Evolutionary conservation across 2,888 invertebrate species (phyloP).

Genomic region (Oxystoma pomonae): DNA sequence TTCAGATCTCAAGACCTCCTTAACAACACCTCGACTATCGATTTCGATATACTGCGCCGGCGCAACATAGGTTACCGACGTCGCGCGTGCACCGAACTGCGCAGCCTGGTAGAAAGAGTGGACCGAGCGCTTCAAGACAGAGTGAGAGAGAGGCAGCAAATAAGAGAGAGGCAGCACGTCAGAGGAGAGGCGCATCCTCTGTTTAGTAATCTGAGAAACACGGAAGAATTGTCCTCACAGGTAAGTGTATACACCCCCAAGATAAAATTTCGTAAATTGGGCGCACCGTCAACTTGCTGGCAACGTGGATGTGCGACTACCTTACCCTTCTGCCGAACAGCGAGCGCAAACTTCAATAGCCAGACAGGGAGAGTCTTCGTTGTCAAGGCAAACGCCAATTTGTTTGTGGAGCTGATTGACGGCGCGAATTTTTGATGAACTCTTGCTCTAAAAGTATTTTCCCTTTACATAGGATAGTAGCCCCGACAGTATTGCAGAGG

Average conservation of each 20-base stretch:
- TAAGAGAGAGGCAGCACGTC: conserved; percentile 46
- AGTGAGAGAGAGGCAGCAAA: conserved; percentile 40
- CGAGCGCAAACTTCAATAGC: no score
- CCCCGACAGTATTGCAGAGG: background rate
- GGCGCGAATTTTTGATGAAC: no score
- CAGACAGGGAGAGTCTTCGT: no score
- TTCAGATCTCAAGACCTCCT: conserved; percentile 15
- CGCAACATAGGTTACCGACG: conserved; percentile 25
- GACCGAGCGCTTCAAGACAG: conserved; percentile 26
- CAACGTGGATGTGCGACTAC: conserved; percentile 64
- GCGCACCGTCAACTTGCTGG: conserved; percentile 56
- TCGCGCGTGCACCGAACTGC: conserved; percentile 28
- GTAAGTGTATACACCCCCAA: background rate
- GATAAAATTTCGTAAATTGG: no score
- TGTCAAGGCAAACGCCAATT: no score
- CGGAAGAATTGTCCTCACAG: background rate
- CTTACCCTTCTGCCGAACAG: no score
- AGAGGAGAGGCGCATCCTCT: conserved; percentile 48
- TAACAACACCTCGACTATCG: background rate
- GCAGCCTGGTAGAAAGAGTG: conserved; percentile 23
- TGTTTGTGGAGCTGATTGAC: no score
- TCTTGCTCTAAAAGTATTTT: no score
- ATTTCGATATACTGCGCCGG: conserved; percentile 14
- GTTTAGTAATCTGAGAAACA: conserved; percentile 20
- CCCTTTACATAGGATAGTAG: background rate